These are phyloP conservation scores for Rhea americana DNA, from an alignment of 2,113 vertebrate genomes.

Conservation along the genomic window DNA sequence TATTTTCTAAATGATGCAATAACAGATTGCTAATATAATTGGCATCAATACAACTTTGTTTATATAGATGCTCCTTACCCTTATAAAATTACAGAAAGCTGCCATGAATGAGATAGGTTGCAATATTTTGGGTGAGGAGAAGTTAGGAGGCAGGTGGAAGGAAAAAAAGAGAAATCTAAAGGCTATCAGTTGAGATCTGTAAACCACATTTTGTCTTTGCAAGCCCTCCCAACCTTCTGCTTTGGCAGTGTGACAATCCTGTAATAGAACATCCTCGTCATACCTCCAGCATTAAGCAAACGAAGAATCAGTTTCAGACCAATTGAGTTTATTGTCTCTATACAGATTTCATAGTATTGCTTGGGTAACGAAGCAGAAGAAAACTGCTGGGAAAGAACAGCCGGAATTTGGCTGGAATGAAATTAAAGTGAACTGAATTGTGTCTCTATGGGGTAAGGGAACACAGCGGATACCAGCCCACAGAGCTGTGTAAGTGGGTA, in stretches of 20 bases:
- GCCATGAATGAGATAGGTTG: neutral
- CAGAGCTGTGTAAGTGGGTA: neutral
- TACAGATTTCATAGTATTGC: slow-evolving; percentile 36
- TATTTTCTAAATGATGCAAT: neutral
- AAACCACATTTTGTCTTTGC: neutral
- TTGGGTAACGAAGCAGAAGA: slow-evolving; percentile 53
- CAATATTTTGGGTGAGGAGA: neutral
- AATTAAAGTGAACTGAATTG: slow-evolving; percentile 38
- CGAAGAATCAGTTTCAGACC: slow-evolving; percentile 56
- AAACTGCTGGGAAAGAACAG: slow-evolving; percentile 37
- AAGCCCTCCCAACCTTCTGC: neutral
- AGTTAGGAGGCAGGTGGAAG: neutral
- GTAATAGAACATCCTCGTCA: neutral
- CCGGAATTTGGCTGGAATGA: slow-evolving; percentile 12
- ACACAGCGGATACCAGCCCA: neutral
- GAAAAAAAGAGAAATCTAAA: neutral
- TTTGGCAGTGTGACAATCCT: neutral
- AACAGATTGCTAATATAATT: neutral
- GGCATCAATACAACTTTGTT: neutral
- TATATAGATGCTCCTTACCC: neutral
- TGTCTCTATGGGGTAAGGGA: neutral
- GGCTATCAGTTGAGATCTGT: neutral
- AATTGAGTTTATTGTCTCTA: slow-evolving; percentile 51
- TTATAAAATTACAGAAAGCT: neutral
- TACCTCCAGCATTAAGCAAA: neutral